Evolutionary conservation across 2,888 invertebrate species (phyloP), one percentile per base, ranked within the genome.

Genomic region (Dorcus hopei): DNA sequence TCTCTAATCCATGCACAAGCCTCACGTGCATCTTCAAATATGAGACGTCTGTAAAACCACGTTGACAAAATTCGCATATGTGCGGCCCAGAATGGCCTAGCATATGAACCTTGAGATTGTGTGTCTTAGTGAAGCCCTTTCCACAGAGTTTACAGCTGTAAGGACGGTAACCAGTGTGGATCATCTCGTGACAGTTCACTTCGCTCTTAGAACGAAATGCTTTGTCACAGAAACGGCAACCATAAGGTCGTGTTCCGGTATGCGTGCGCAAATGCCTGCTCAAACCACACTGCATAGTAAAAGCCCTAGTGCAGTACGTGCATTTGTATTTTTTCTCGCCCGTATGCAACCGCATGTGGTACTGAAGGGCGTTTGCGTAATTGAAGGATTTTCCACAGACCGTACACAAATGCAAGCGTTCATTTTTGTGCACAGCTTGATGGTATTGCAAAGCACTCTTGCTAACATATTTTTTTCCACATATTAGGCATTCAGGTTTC

Each of bases 361-460:
- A 73, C 4, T 56, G 57, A 38, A 72, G 63, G 0, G 71, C 69
- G 72, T 90, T 91, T 7, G 89, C 88, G 72, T 91, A 91, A 75
- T 91, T 91, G 81, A 91, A 91, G 38, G 89, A 89, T 72, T 91
- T 91, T 41, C 89, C 89, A 70, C 91, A 91, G 75, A 89, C 88
- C 9, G 87, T 87, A 77, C 91, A 91, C 47, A 91, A 80, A 76
- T 89, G 89, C 55, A 88, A 81, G 70, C 91, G 89, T 60, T 88
- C 82, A 70, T 90, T 88, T 63, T 86, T 87, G 79, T 91, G 91
- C 71, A 89, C 87, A 74, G 88, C 88, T 79, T 89, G 83, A 77
- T 91, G 91, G 49, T 89, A 82, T 71, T 89, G 89, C 42, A 91
- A 81, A 43, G 89, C 81, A 64, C 90, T 81, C 69, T 87, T 87